Base-by-base conservation (phyloP, 1,140 invertebrate genomes). In the Sinonovacula constricta region DNA sequence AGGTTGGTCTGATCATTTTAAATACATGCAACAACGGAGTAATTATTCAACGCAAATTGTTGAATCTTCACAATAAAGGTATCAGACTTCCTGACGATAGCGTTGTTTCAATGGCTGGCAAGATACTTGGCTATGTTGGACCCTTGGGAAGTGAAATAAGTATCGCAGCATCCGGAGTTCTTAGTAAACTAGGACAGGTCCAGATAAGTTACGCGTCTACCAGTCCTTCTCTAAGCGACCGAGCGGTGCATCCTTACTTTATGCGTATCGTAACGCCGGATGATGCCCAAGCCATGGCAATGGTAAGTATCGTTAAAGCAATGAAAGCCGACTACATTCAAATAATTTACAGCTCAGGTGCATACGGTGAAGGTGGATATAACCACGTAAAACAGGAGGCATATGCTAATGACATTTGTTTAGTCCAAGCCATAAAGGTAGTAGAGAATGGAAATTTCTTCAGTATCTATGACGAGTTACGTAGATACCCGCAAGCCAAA, bases 151-250 rank as follows among this genome's bases (percentile, higher is more conserved):
- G 79, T 30, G 79, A 75, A 30, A 63, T 81, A 12, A 81, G 74
- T 59, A 26, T 67, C 10, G 45, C 70, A 49, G 59, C 67, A 0
- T 63, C 82, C 1, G 14, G 57, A 2, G 63, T 81, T 14, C 49
- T 81, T 1, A 74, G 69, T n/a, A 36, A 66, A n/a, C 39, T 81
- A 1, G 34, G 65, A n/a, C 26, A 59, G 45, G 59, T 68, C 5
- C 79, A 81, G 57, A 62, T 83, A 14, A 60, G 60, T 7, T 83
- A 81, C 70, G 80, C 56, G 2, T 74, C 79, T 7, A 83, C 82
- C 22, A 77, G 68, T 22, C 59, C 75, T 1, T 30, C 65, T 28
- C 53, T 83, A 3, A 83, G 82, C 56, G 57, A 83, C 28, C 60
- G 79, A 45, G 22, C 34, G 0, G 24, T 24, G 22, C 71, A 75